These are phyloP conservation scores for Eugnorisma glareosa DNA, from an alignment of 2,888 invertebrate species.

Conservation along the genomic window DNA sequence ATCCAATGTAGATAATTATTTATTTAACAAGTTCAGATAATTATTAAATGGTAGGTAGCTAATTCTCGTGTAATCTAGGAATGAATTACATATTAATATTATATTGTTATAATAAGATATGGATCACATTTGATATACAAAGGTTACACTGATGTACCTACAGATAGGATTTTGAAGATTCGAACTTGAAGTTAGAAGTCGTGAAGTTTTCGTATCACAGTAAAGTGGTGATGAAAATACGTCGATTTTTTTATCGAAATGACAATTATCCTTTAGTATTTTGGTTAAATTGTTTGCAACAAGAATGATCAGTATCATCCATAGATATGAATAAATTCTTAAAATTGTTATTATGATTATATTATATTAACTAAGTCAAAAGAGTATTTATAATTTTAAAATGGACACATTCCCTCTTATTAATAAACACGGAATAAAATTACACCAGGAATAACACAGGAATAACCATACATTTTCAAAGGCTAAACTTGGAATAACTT, in stretches of 20 bases:
- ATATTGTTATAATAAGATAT: conserved; percentile 14
- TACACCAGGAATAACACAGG: too few relatives aligned
- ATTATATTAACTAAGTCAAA: too few relatives aligned
- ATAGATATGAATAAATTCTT: too few relatives aligned
- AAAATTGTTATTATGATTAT: too few relatives aligned
- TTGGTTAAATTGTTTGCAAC: neutral
- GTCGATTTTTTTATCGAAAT: neutral
- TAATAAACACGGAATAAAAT: too few relatives aligned
- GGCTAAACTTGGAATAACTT: too few relatives aligned
- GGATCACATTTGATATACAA: conserved; percentile 18
- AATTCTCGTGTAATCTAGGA: conserved; percentile 20
- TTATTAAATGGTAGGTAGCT: neutral
- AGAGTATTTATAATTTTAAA: neutral
- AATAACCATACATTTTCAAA: too few relatives aligned
- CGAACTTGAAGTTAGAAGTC: neutral
- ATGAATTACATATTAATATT: conserved; percentile 24
- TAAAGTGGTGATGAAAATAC: neutral
- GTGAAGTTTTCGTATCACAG: neutral
- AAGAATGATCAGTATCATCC: neutral
- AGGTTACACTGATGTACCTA: neutral
- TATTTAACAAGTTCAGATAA: too few relatives aligned
- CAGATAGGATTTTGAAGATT: neutral
- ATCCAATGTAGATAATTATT: conserved; percentile 1
- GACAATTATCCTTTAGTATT: neutral
- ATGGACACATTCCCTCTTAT: too few relatives aligned